Percentiles rank a stretch among this genome's conserved stretches.
phyloP scores from a whole-genome alignment of 1,140 invertebrate genomes.

The Fopius arisanus region DNA sequence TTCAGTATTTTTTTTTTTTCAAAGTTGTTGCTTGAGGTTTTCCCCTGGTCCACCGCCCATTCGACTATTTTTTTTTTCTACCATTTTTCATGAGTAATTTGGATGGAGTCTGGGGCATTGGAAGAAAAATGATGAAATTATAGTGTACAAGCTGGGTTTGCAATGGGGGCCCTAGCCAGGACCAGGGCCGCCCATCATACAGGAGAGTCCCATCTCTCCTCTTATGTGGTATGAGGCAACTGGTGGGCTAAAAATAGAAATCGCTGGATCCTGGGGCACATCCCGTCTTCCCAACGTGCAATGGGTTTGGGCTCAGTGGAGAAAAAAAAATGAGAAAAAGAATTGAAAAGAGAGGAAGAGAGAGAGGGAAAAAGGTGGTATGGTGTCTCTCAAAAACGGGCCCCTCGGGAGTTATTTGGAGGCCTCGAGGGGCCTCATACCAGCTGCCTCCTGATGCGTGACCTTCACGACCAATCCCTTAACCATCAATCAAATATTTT shows the following conservation, averaged over 20 bases:
- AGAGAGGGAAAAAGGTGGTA: not conserved
- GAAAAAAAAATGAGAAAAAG: slow-evolving; percentile 7
- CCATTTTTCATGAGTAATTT: not conserved
- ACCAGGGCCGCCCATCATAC: too few species aligned
- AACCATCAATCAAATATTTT: not conserved
- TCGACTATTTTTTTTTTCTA: not conserved
- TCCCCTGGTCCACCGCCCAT: too few species aligned
- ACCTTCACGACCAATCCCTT: not conserved
- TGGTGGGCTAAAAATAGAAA: slow-evolving; percentile 30
- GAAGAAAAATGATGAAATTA: not conserved
- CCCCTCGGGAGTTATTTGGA: slow-evolving; percentile 5
- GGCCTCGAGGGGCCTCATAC: slow-evolving; percentile 1
- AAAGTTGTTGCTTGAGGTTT: too few species aligned
- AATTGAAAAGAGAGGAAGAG: not conserved
- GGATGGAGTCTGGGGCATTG: not conserved
- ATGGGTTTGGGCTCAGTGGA: not conserved
- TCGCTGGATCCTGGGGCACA: not conserved
- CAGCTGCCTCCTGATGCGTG: not conserved
- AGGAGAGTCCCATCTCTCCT: slow-evolving; percentile 40
- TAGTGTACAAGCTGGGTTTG: not conserved
- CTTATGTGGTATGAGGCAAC: slow-evolving; percentile 13
- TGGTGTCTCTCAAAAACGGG: not conserved
- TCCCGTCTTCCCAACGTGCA: slow-evolving; percentile 7
- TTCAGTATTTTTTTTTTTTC: too few species aligned
- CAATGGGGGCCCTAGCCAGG: slow-evolving; percentile 3